phyloP scores from a whole-genome alignment of 53 echinoderm and acorn worm genomes.

The Luidia sarsii region DNA sequence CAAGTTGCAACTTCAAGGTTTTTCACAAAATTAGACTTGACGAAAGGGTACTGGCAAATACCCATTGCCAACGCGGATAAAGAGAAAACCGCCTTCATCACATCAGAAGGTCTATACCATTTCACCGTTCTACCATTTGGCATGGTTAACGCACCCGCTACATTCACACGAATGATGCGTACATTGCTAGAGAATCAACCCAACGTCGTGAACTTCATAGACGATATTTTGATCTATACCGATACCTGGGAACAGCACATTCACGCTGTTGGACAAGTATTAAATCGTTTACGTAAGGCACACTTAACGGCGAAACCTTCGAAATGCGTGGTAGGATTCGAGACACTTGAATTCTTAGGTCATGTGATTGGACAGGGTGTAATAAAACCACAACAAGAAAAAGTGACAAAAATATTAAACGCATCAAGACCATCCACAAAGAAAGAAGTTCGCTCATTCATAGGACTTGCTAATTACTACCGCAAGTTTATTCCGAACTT shows the following conservation, averaged over 20 bases:
- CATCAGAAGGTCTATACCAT: slow-evolving; percentile 24
- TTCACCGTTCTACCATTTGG: slow-evolving; percentile 61
- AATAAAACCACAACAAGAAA: slow-evolving; percentile 31
- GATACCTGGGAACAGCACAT: slow-evolving; percentile 54
- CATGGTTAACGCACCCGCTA: slow-evolving; percentile 60
- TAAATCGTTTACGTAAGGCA: slow-evolving; percentile 33
- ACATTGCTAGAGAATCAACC: slow-evolving; percentile 35
- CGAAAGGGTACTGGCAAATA: slow-evolving; percentile 64
- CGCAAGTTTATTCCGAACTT: slow-evolving; percentile 38
- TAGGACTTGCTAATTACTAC: slow-evolving; percentile 44
- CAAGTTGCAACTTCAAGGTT: slow-evolving; percentile 24
- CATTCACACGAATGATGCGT: slow-evolving; percentile 58
- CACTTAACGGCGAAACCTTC: slow-evolving; percentile 57
- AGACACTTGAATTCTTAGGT: slow-evolving; percentile 57
- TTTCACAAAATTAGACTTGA: slow-evolving; percentile 59
- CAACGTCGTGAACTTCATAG: slow-evolving; percentile 56
- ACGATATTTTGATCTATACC: slow-evolving; percentile 45
- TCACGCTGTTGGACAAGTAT: background rate
- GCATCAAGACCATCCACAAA: slow-evolving; percentile 43
- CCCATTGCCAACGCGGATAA: slow-evolving; percentile 38
- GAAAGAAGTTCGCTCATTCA: slow-evolving; percentile 57
- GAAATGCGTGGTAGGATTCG: slow-evolving; percentile 46
- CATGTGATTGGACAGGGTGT: slow-evolving; percentile 58
- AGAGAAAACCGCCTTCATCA: slow-evolving; percentile 47
- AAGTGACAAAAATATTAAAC: slow-evolving; percentile 20